These are phyloP conservation scores for Myanophis thanlyinensis DNA, from an alignment of 2,113 vertebrate species.

Conservation along the genomic window DNA sequence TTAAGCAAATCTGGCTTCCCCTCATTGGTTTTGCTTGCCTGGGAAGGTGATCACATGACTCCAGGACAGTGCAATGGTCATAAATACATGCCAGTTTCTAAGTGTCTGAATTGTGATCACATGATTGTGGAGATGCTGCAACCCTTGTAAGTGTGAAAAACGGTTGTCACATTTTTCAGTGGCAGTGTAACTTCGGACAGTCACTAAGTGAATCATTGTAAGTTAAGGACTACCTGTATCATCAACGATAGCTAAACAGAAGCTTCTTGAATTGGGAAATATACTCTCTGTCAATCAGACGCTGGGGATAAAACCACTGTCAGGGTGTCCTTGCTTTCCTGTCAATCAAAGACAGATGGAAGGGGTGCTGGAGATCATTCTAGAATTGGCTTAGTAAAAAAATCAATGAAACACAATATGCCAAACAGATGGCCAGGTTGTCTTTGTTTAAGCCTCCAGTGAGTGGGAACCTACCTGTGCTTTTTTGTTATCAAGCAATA, in stretches of 20 bases:
- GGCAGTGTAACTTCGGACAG: background rate
- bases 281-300: background rate
- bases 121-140: background rate
- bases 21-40: background rate
- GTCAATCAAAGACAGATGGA: background rate
- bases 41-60: background rate
- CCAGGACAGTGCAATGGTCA: background rate
- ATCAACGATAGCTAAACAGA: background rate
- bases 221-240: background rate
- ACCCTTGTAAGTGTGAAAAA: background rate
- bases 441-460: background rate
- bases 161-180: background rate
- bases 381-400: background rate
- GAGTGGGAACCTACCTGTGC: background rate
- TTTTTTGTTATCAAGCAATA: background rate
- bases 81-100: background rate
- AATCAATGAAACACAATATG: background rate
- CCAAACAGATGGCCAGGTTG: background rate
- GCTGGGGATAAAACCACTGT: background rate
- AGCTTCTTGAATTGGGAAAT: background rate
- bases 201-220: background rate
- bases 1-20: background rate
- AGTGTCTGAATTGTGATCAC: background rate
- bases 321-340: background rate
- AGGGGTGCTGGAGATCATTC: background rate